Conservation (phyloP, 1,140 invertebrate species). For the Ptiloglossa arizonensis region DNA sequence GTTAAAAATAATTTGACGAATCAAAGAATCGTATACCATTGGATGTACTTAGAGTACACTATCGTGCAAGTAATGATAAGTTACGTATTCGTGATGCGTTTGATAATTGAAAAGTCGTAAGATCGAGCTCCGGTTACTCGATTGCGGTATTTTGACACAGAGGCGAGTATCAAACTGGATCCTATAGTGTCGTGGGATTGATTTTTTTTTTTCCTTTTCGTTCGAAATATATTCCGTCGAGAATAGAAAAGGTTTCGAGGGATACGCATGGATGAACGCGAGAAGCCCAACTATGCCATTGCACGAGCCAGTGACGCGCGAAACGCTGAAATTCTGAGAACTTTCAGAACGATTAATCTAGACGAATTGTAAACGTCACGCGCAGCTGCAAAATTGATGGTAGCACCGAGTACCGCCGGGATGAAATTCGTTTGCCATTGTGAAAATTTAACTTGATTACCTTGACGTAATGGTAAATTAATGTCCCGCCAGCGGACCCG, state of each 20-base stretch:
- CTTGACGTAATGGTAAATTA: conserved; percentile 63
- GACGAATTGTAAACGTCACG: conserved; percentile 64
- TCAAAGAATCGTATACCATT: too few species aligned
- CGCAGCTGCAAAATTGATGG: conserved; percentile 68
- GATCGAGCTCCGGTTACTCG: too few species aligned
- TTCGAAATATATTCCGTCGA: neutral
- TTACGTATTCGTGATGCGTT: too few species aligned
- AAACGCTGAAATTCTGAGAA: conserved; percentile 59
- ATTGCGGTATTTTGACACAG: too few species aligned
- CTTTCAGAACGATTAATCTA: conserved; percentile 61
- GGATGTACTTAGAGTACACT: too few species aligned
- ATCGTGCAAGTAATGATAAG: too few species aligned
- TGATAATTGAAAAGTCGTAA: too few species aligned
- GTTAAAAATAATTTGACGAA: too few species aligned
- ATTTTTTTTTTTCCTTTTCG: neutral
- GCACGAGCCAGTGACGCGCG: conserved; percentile 18
- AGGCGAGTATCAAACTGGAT: too few species aligned
- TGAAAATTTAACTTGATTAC: conserved; percentile 68
- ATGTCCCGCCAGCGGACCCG: conserved; percentile 42
- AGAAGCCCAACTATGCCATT: conserved; percentile 5
- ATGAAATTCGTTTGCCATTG: conserved; percentile 66
- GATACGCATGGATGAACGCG: neutral
- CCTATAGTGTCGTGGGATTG: too few species aligned
- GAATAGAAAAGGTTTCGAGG: neutral
- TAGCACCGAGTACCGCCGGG: conserved; percentile 42